Evolutionary conservation across 53 echinoderm and acorn worm species (phyloP), one percentile per base, ranked within the genome.

Genomic region (Apostichopus leukothele): DNA sequence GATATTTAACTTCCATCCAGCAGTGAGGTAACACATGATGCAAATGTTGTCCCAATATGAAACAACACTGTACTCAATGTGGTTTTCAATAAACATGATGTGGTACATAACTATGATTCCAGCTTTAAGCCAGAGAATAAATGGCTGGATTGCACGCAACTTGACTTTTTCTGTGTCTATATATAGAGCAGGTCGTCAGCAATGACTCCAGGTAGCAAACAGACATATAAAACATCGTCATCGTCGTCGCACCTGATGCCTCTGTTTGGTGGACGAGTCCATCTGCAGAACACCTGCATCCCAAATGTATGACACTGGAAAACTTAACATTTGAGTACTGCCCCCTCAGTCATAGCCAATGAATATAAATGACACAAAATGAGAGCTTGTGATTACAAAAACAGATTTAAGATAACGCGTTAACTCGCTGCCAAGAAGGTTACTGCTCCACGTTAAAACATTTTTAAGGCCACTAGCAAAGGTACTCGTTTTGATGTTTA

Each of bases 261-360:
- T 16, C 51, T 51, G 79, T 79, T 50, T 52, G 27, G 51, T 19
- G 11, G 39, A 39, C 39, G 10, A 50, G 52, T 16, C 11, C 63
- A 79, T 79, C 79, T 79, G 79, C 79, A 79, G 79, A 52, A 79
- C 79, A 79, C 79, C 79, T 79, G 79, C 79, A 79, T 39, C 16
- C 79, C 18, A 63, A 63, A 63, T 13, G 16, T 13, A 63, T 63
- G 11, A 63, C 63, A 7, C 16, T 63, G 4, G 63, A 16, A 63
- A 63, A 11, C 51, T 53, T 79, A 39, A 79, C 54, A 79, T 79
- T 79, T 79, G 13, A 52, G 79, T 79, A 79, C 52, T 16, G 53
- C 79, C 53, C 79, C 79, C 79, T 79, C 79, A 51, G 53, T 79
- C 8, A 11, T 55, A 52, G 51, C n/a, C 79, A 79, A n/a, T 52